A percentile compares a stretch with the other conserved stretches of the same genome.
Conservation (phyloP, 2,113 vertebrate genomes). For the Cyanoderma ruficeps region DNA sequence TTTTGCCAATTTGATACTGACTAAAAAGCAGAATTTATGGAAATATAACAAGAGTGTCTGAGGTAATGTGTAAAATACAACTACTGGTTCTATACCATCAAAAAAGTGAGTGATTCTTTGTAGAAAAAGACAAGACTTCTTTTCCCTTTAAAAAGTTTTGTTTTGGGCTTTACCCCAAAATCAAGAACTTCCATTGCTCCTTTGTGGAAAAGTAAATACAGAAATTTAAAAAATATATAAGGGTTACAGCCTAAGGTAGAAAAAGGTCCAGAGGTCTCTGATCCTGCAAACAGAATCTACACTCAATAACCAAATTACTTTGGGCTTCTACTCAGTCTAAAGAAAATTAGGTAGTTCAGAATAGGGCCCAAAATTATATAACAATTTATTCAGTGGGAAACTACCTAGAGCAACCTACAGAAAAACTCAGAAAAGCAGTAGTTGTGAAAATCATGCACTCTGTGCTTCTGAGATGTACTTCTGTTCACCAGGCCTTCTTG, state of each 20-base stretch:
- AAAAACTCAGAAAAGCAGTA: background rate
- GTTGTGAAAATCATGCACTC: background rate
- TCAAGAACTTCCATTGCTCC: background rate
- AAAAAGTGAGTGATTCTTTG: background rate
- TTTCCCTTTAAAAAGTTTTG: background rate
- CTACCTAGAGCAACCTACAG: background rate
- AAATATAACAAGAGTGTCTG: background rate
- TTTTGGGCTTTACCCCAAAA: background rate
- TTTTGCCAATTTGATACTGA: background rate
- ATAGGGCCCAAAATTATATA: background rate
- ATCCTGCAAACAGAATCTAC: background rate
- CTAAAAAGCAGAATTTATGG: background rate
- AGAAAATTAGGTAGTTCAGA: background rate
- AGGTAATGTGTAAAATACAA: background rate
- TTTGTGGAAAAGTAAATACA: background rate
- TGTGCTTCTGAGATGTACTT: background rate
- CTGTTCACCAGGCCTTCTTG: background rate
- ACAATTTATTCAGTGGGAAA: background rate
- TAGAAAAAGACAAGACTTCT: background rate
- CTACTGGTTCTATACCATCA: background rate
- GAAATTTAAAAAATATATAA: background rate
- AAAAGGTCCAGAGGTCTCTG: background rate
- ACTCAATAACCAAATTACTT: background rate
- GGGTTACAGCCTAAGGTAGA: background rate
- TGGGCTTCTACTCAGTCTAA: background rate